Base-by-base conservation (phyloP, 2,113 vertebrate species). In the Danio rerio region DNA sequence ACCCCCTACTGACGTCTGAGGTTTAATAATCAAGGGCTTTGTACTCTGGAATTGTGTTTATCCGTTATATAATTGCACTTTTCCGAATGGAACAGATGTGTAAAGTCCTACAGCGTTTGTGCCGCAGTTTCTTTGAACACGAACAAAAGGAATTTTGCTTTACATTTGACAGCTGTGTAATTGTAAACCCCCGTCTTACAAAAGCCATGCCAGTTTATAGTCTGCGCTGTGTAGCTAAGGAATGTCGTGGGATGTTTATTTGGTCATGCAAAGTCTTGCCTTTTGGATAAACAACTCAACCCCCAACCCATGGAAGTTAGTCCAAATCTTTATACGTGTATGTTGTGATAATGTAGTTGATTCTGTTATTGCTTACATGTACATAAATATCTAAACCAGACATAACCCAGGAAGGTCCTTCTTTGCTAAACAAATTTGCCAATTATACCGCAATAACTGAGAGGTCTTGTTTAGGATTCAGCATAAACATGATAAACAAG, bases 81-180 rank as follows among this genome's bases (percentile, higher is more conserved):
- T 77, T 77, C 13, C 13, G 9, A 16, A n/a, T 20, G 20, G 47
- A 77, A 77, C 58, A 77, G 56, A 77, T 50, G 74, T 50, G 3
- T 62, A 15, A 75, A 56, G 16, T 18, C 70, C 53, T 75, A 31
- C 56, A 15, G 11, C 9, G 7, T n/a, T 68, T 8, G 15, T 16
- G 15, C 40, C 16, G 63, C 21, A 55, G 50, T 53, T 13, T 18
- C 3, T n/a, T 59, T 18, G 9, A 45, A 45, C 42, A 58, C 16
- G n/a, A 59, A 74, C 53, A 56, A 58, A 81, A 50, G 69, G 18
- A 71, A 68, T 71, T 80, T 59, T 69, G 62, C 86, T 42, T 84
- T 80, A 59, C 83, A 85, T 83, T 74, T 79, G 89, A 83, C 83
- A 87, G 68, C 87, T 88, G 83, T 85, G 15, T 86, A 86, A 89